Conservation (phyloP, 2,888 invertebrate genomes). For the Chrysomela aeneicollis region DNA sequence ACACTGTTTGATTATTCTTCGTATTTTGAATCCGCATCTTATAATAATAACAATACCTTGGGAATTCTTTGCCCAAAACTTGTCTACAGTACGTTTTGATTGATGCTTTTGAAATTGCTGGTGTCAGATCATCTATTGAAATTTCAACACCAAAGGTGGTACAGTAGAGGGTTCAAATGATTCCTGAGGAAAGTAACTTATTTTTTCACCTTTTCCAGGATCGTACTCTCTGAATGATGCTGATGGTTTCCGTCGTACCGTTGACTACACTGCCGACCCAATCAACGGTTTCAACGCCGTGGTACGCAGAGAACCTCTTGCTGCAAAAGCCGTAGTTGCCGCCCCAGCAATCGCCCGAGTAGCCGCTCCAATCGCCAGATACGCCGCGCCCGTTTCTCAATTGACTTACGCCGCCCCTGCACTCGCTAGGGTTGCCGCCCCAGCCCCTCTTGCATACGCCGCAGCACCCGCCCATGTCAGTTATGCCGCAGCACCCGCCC, state of each 20-base stretch:
- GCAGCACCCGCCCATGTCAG: slow-evolving; percentile 27
- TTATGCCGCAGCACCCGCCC: slow-evolving; percentile 48
- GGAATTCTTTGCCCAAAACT: no score
- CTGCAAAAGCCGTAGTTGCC: slow-evolving; percentile 37
- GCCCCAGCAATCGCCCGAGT: slow-evolving; percentile 24
- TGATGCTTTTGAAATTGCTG: no score
- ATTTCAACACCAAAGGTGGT: no score
- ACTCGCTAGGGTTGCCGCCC: slow-evolving; percentile 44
- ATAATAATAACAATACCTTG: no score
- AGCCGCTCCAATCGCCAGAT: no score
- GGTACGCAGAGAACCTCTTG: slow-evolving; percentile 63
- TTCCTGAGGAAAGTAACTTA: no score
- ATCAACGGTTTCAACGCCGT: slow-evolving; percentile 67
- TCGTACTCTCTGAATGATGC: slow-evolving; percentile 66
- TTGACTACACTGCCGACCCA: slow-evolving; percentile 68
- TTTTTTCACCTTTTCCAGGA: slow-evolving; percentile 45
- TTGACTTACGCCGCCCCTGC: slow-evolving; percentile 45
- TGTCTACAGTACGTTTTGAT: no score
- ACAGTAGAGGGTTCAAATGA: no score
- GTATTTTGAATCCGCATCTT: no score
- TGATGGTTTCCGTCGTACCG: slow-evolving; percentile 71
- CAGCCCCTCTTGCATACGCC: slow-evolving; percentile 14
- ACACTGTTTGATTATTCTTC: no score
- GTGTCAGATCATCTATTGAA: no score
- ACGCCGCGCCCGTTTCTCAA: slow-evolving; percentile 28